A percentile compares a stretch with the other conserved stretches of the same genome.
These are phyloP conservation scores for Ormyrus pomaceus DNA, from an alignment of 2,888 invertebrate genomes.

Conservation along the genomic window DNA sequence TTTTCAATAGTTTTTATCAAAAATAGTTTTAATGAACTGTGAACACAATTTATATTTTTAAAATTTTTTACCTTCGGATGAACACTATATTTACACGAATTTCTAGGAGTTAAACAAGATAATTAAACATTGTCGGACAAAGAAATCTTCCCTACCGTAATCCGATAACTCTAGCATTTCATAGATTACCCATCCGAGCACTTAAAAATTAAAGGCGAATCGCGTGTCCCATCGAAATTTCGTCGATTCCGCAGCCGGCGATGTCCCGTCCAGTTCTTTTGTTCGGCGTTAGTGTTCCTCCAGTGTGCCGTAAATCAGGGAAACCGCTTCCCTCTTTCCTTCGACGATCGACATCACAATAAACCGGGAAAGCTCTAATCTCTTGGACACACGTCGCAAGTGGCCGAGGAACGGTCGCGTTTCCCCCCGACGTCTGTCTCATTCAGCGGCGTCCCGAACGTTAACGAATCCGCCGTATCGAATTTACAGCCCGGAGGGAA, in stretches of 20 bases:
- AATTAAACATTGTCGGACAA: no score
- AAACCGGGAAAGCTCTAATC: conserved; percentile 30
- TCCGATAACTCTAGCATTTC: no score
- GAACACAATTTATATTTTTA: no score
- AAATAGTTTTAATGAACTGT: no score
- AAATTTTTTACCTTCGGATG: no score
- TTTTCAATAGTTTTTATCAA: no score
- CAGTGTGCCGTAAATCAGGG: conserved; percentile 36
- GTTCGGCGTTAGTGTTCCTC: neutral
- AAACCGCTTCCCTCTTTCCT: neutral
- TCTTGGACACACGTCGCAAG: conserved; percentile 22
- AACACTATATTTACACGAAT: no score
- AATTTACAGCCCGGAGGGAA: conserved; percentile 32
- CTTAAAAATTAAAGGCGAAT: neutral
- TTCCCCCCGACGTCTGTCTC: neutral
- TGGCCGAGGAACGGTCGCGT: conserved; percentile 9
- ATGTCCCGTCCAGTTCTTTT: conserved; percentile 15
- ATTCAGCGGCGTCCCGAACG: conserved; percentile 6
- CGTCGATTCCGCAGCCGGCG: neutral
- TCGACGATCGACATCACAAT: conserved; percentile 34
- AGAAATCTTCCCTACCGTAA: no score
- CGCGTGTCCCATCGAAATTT: neutral
- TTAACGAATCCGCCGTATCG: conserved; percentile 34
- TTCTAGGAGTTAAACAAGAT: no score
- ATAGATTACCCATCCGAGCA: no score